Conservation (phyloP, 2,888 invertebrate species). For the Eupithecia inturbata region DNA sequence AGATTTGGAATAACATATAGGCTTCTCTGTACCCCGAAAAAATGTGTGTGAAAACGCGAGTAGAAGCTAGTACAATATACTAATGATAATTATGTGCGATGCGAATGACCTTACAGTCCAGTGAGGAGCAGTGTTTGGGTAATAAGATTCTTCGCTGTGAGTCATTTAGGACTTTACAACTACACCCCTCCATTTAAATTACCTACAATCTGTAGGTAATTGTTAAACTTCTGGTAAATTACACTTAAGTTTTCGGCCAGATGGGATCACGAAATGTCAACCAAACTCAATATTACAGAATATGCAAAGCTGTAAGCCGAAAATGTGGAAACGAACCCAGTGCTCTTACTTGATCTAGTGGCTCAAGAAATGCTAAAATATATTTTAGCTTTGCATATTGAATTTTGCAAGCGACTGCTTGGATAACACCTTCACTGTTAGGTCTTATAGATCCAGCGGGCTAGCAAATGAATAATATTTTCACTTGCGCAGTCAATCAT, state of each 20-base stretch:
- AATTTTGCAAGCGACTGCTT: constrained; percentile 12
- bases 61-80: not conserved
- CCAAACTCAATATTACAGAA: constrained; percentile 19
- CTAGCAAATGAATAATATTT: constrained; percentile 2
- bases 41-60: not conserved
- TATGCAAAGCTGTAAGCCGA: constrained; percentile 22
- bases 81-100: not conserved
- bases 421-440: not conserved
- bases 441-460: not conserved
- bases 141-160: not conserved
- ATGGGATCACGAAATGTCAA: constrained; percentile 12
- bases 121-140: not conserved
- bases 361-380: constrained; percentile 5
- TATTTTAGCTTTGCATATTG: constrained; percentile 11
- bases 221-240: constrained; percentile 11
- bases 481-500: not conserved
- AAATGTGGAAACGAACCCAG: constrained; percentile 7
- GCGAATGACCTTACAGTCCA: not conserved
- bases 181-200: not conserved
- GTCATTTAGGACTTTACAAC: not conserved
- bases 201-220: not conserved
- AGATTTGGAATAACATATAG: too few relatives aligned
- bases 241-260: constrained; percentile 15
- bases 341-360: not conserved
- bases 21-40: not conserved